Conservation (phyloP, 2,888 invertebrate genomes). For the Schizotus pectinicornis region DNA sequence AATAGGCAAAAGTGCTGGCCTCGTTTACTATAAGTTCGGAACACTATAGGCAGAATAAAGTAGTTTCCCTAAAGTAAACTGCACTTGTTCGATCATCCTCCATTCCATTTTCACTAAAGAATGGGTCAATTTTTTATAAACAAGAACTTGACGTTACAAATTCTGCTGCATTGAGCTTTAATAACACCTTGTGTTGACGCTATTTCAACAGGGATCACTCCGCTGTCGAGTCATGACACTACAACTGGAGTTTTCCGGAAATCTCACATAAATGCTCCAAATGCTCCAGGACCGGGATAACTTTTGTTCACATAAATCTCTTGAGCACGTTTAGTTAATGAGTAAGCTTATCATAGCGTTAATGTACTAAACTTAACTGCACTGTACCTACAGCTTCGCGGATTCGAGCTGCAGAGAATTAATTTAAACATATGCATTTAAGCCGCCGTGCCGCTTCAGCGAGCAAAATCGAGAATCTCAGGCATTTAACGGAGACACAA, state of each 20-base stretch:
- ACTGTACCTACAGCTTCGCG: not conserved
- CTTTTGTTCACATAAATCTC: slow-evolving; percentile 2
- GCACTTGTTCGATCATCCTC: no score
- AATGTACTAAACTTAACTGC: slow-evolving; percentile 13
- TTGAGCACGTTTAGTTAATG: slow-evolving; percentile 14
- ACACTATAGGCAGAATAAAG: no score
- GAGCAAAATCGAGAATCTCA: not conserved
- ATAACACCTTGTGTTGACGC: no score
- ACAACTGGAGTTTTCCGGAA: slow-evolving; percentile 9
- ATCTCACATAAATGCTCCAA: slow-evolving; percentile 7
- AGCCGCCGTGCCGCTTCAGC: not conserved
- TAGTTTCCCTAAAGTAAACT: no score
- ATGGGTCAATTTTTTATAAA: no score
- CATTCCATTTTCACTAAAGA: no score
- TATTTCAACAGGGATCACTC: no score
- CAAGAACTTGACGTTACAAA: no score
- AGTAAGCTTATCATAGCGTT: slow-evolving; percentile 18
- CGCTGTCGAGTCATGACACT: not conserved
- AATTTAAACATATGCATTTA: slow-evolving; percentile 7
- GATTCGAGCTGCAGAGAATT: slow-evolving; percentile 3
- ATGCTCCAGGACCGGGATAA: slow-evolving; percentile 4
- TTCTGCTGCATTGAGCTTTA: no score
- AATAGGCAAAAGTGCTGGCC: no score
- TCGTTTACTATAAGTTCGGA: no score
- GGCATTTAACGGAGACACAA: not conserved